Conservation (phyloP, 2,888 invertebrate species). For the Caenorhabditis sinica region DNA sequence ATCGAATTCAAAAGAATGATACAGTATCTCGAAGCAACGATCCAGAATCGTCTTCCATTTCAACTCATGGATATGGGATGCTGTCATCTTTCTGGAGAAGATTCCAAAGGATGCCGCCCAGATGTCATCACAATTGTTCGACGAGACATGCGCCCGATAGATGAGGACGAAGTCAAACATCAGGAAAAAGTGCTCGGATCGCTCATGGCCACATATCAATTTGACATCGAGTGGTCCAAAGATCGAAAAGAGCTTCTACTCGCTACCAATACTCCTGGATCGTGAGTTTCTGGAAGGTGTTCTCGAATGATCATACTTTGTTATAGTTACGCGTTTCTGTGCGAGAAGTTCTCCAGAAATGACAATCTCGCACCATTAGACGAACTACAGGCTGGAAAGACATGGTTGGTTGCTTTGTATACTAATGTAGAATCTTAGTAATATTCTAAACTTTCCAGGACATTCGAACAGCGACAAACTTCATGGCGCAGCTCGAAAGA, state of each 20-base stretch:
- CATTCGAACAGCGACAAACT: slow-evolving; percentile 59
- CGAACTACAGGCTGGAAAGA: slow-evolving; percentile 35
- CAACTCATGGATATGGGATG: slow-evolving; percentile 50
- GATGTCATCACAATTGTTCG: slow-evolving; percentile 48
- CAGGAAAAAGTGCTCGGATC: slow-evolving; percentile 17
- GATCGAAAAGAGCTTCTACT: slow-evolving; percentile 39
- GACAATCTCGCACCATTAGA: slow-evolving; percentile 3
- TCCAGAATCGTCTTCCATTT: slow-evolving; percentile 51
- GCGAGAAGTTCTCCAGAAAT: slow-evolving; percentile 52
- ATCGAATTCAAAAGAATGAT: slow-evolving; percentile 40
- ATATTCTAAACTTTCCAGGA: slow-evolving; percentile 23
- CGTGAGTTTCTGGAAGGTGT: slow-evolving; percentile 12
- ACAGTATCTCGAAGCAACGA: slow-evolving; percentile 19
- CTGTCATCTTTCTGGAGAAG: slow-evolving; percentile 42
- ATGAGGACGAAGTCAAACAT: slow-evolving; percentile 3
- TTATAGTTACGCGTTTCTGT: slow-evolving; percentile 58
- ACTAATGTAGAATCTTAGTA: not conserved
- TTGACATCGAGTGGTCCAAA: slow-evolving; percentile 38
- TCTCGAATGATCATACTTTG: not conserved
- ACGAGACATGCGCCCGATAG: slow-evolving; percentile 27
- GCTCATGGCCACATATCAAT: slow-evolving; percentile 48
- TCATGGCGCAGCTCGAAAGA: slow-evolving; percentile 49
- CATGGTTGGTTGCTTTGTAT: slow-evolving; percentile 32
- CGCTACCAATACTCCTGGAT: slow-evolving; percentile 51
- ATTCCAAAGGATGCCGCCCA: slow-evolving; percentile 41